Evolutionary conservation across 2,888 invertebrate genomes (phyloP), one percentile per base, ranked within the genome.

Genomic region (Andrena bucephala): DNA sequence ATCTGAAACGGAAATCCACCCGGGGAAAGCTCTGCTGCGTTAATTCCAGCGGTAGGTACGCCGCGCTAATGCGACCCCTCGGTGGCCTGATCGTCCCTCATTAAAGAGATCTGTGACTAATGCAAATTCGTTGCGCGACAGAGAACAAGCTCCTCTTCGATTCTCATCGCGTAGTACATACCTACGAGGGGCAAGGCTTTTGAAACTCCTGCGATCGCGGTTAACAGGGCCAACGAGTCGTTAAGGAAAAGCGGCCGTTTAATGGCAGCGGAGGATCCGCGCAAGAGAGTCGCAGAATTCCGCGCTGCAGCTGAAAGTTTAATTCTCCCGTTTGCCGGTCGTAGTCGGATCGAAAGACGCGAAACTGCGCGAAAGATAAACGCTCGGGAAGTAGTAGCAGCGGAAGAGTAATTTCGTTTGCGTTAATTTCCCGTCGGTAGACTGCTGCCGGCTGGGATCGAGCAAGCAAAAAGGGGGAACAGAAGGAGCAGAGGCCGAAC

Each of bases 1-100:
- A 85, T 85, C 75, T 74, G 69, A 70, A 85, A 74, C 73, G 84
- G 85, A 81, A 85, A 84, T 77, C 74, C 68, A 24, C 8, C 54
- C 73, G 57, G 54, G 57, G 63, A 69, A 69, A 42, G 36, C 27
- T 62, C 20, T 54, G 69, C 63, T 24, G 24, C 63, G 69, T 65
- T 76, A 69, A 69, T 76, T 76, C 20, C 68, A 27, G 62, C 52
- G 10, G 60, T 31, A 57, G 3, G 42, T 75, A 20, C 20, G 20
- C 20, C 52, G 52, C 75, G 60, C 50, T 62, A 75, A 75, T 62
- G 54, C 63, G 36, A 20, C 63, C 36, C 6, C 42, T 13, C 42
- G 42, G 42, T 42, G 42, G 54, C 13, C 16, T 6, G 63, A 65
- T 63, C 52, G 20, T 29, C n/a, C 8, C 20, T 60, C 42, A 48